Evolutionary conservation across 1,140 invertebrate species (phyloP), one percentile per base, ranked within the genome.

Genomic region (Eueides isabella): DNA sequence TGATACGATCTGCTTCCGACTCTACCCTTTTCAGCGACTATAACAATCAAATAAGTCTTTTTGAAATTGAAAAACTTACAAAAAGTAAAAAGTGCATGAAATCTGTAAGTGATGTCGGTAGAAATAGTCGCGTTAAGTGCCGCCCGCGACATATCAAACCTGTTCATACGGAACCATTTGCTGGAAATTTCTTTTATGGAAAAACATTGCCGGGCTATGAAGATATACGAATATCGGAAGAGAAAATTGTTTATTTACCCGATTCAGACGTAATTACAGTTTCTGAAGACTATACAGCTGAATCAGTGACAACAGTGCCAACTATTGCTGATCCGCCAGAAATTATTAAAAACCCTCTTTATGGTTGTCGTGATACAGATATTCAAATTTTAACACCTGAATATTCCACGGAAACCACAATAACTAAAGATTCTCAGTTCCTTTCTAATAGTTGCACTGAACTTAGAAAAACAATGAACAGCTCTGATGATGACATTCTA

Each of bases 11-110:
- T 14, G 84, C 87, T 5, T 94, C 93, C 0, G 92, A 93, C 66
- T 94, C 93, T 1, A 94, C 92, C 12, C 83, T 94, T n/a, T 93
- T 94, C 80, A 94, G 93, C 79, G 93, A 94, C 75, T 94, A 93
- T 82, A 80, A 87, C 6, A 94, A 93, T 76, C 93, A 94, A 84
- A 89, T 94, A 70, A 75, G 86, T 76, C 78, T 94, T 14, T 94
- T 94, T 68, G 93, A 94, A 38, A 92, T 86, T 64, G 85, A 88
- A 44, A 85, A 82, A 44, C 71, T 71, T 29, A 76, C 74, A 33
- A 82, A 77, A 65, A 77, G 61, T 67, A 92, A 85, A 75, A 89
- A 83, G 82, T 89, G 86, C 69, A 88, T 85, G 71, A 93, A 93
- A 75, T 81, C 87, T 29, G 79, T 80, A 30, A 91, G 87, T 82